Evolutionary conservation across 2,113 vertebrate genomes (phyloP).

Genomic region (Cynocephalus volans): DNA sequence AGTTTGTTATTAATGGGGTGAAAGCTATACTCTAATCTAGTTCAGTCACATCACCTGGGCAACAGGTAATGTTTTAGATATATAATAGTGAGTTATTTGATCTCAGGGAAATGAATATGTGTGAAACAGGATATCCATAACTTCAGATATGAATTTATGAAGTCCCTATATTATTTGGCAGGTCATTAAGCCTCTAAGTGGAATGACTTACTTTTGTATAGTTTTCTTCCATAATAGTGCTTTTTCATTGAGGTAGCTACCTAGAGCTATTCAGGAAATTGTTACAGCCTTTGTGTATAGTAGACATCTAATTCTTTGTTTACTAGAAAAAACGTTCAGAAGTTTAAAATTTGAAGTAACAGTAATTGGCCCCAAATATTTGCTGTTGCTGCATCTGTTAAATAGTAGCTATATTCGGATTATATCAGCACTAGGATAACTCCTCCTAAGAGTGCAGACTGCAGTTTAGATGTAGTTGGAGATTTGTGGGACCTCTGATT

Average conservation of each 20-base stretch:
- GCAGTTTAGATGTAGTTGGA: neutral
- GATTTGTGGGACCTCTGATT: neutral
- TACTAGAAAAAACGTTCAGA: neutral
- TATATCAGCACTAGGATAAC: neutral
- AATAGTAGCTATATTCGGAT: neutral
- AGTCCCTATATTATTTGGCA: neutral
- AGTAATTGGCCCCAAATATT: neutral
- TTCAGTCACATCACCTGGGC: neutral
- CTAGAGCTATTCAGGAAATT: constrained; percentile 50
- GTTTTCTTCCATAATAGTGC: constrained; percentile 28
- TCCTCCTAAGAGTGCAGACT: neutral
- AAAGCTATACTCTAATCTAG: neutral
- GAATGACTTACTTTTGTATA: constrained; percentile 1
- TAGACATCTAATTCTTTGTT: constrained; percentile 48
- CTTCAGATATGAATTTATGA: neutral
- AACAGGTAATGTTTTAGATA: constrained; percentile 16
- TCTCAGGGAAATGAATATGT: neutral
- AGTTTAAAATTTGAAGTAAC: constrained; percentile 54
- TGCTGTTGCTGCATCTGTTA: neutral
- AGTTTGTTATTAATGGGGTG: constrained; percentile 30
- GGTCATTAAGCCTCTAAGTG: neutral
- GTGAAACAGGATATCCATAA: neutral
- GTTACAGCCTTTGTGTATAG: neutral
- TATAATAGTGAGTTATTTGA: neutral
- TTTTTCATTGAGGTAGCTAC: constrained; percentile 34